These are phyloP conservation scores for Oligia latruncula DNA, from an alignment of 2,888 invertebrate genomes.

Conservation along the genomic window DNA sequence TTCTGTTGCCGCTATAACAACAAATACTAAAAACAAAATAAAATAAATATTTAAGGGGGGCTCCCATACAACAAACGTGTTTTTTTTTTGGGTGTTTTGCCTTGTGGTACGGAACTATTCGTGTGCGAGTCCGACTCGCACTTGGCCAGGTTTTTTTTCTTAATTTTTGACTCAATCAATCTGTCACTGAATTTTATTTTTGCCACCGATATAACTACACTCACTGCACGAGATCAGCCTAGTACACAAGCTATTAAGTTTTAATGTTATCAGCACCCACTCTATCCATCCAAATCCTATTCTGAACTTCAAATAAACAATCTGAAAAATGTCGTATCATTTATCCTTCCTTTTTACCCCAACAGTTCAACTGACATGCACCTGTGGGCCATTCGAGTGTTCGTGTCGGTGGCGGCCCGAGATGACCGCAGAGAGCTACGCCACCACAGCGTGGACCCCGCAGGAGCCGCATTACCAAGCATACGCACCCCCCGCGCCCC, in stretches of 20 bases:
- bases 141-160: no score
- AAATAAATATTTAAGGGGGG: no score
- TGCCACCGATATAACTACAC: neutral
- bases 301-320: neutral
- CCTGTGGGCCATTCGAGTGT: conserved; percentile 94
- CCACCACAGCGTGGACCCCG: conserved; percentile 80
- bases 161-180: neutral
- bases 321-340: neutral
- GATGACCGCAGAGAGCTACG: conserved; percentile 79
- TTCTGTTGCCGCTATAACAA: no score
- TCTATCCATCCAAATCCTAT: neutral
- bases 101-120: no score
- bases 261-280: neutral
- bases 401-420: conserved; percentile 90
- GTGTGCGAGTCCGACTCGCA: no score
- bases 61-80: no score
- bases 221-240: neutral
- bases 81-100: no score
- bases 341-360: conserved; percentile 44
- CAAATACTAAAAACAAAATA: no score
- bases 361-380: conserved; percentile 91
- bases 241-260: neutral
- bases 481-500: conserved; percentile 76
- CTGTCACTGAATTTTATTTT: neutral
- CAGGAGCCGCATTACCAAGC: conserved; percentile 80